Conservation (phyloP, 2,113 vertebrate species). For the Cyphomyrus plagiostoma region DNA sequence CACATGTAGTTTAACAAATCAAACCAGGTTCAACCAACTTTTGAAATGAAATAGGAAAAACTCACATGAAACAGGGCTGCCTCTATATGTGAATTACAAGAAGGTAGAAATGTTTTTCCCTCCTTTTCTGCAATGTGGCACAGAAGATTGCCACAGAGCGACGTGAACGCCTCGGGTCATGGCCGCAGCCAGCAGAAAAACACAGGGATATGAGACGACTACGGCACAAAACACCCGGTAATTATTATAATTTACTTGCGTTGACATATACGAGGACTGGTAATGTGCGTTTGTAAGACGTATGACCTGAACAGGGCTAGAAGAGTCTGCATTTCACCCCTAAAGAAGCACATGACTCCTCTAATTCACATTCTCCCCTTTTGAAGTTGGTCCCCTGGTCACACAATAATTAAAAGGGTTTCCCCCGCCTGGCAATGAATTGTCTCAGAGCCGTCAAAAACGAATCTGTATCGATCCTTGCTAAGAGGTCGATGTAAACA, state of each 20-base stretch:
- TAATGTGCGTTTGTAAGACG: too few species aligned
- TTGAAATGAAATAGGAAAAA: neutral
- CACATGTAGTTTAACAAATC: neutral
- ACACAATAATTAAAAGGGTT: neutral
- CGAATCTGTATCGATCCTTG: neutral
- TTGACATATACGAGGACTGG: too few species aligned
- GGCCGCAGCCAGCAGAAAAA: conserved; percentile 15
- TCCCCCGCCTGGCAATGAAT: neutral
- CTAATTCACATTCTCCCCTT: neutral
- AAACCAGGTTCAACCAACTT: neutral
- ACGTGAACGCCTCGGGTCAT: conserved; percentile 46
- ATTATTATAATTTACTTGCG: too few species aligned
- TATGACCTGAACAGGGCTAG: neutral
- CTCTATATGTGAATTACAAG: neutral
- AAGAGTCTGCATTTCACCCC: neutral
- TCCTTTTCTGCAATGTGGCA: conserved; percentile 53
- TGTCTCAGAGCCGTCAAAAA: neutral
- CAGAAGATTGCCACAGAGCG: conserved; percentile 46
- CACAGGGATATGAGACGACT: neutral
- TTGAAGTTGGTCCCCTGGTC: neutral
- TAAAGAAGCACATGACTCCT: neutral
- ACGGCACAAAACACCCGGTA: too few species aligned
- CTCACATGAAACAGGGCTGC: neutral
- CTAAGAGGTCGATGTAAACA: neutral
- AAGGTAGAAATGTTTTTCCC: conserved; percentile 47